A percentile compares a stretch with the other conserved stretches of the same genome.
phyloP scores from a whole-genome alignment of 2,113 vertebrate genomes.

The Brachirus orientalis region DNA sequence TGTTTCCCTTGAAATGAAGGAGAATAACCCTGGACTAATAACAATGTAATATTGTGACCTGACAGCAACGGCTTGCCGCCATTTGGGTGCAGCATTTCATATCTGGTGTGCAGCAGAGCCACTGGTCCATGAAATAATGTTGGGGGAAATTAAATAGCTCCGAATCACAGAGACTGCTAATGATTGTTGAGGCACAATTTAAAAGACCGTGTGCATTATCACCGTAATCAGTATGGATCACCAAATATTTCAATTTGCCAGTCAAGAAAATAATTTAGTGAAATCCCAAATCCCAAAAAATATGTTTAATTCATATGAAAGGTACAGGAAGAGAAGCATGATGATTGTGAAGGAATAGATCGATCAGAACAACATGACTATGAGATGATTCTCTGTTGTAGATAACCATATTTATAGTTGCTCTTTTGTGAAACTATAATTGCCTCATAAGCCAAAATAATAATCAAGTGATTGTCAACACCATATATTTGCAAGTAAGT shows the following conservation, averaged over 20 bases:
- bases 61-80: conserved; percentile 42
- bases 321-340: not conserved
- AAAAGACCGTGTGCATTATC: conserved; percentile 14
- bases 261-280: not conserved
- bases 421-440: conserved; percentile 34
- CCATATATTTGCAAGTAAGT: conserved; percentile 18
- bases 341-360: not conserved
- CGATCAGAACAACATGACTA: not conserved
- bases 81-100: conserved; percentile 32
- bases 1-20: conserved; percentile 32
- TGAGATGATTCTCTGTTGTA: conserved; percentile 3
- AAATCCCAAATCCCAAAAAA: not conserved
- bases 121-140: conserved; percentile 63
- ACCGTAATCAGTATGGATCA: not conserved
- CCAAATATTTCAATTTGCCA: conserved; percentile 7
- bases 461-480: conserved; percentile 30
- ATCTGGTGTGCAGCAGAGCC: conserved; percentile 42
- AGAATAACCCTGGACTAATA: conserved; percentile 45
- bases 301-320: conserved; percentile 11
- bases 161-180: conserved; percentile 45
- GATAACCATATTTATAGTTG: conserved; percentile 13
- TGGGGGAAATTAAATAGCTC: conserved; percentile 50
- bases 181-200: conserved; percentile 36
- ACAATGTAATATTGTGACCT: conserved; percentile 43
- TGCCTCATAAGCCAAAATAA: conserved; percentile 36